These are phyloP conservation scores for Eristalis pertinax DNA, from an alignment of 2,888 invertebrate species.

Conservation along the genomic window DNA sequence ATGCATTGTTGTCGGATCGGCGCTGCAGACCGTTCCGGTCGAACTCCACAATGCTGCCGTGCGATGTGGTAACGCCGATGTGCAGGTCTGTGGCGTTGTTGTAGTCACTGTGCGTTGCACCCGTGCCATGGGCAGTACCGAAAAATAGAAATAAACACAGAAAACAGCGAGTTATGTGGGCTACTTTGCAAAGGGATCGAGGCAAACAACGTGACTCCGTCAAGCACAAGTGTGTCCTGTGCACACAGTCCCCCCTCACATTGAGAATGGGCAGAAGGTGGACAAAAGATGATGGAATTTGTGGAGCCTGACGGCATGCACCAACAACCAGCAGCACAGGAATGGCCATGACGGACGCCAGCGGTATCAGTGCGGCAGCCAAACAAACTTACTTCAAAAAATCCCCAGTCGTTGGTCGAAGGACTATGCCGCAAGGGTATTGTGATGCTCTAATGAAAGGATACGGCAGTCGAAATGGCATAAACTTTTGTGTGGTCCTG, in stretches of 20 bases:
- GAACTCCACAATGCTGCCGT: constrained; percentile 91
- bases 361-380: constrained; percentile 32
- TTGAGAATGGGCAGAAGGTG: background rate
- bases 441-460: constrained; percentile 92
- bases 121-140: constrained; percentile 27
- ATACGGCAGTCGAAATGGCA: constrained; percentile 93
- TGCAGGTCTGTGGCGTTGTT: constrained; percentile 92
- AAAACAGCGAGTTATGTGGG: constrained; percentile 39
- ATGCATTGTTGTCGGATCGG: constrained; percentile 80
- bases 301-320: constrained; percentile 9
- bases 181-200: constrained; percentile 38
- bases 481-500: constrained; percentile 82
- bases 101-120: constrained; percentile 85
- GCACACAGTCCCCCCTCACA: background rate
- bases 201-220: background rate
- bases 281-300: constrained; percentile 47
- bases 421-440: constrained; percentile 90
- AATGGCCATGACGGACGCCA: background rate
- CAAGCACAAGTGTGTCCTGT: background rate
- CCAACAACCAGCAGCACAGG: background rate
- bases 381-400: constrained; percentile 89
- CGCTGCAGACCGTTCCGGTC: constrained; percentile 88
- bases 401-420: constrained; percentile 93
- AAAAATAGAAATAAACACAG: constrained; percentile 49
- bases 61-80: constrained; percentile 93